phyloP scores from a whole-genome alignment of 2,113 vertebrate species.

The Alosa alosa region DNA sequence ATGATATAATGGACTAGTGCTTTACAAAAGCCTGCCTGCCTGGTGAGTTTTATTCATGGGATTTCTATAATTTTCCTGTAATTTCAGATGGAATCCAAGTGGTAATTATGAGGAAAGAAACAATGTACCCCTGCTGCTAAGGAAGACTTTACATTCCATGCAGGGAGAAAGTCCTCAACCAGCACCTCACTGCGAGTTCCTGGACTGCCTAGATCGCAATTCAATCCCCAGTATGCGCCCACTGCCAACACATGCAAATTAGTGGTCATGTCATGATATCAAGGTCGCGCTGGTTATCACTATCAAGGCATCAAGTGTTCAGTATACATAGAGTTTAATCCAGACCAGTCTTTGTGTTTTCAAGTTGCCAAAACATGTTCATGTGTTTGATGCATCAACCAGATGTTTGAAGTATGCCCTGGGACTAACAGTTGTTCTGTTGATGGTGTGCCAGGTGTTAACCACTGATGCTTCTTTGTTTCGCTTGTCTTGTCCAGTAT shows the following conservation, averaged over 20 bases:
- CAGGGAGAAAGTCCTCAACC: slow-evolving; percentile 30
- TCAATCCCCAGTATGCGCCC: slow-evolving; percentile 51
- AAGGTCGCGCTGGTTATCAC: not conserved
- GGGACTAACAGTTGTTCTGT: not conserved
- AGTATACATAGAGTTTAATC: not conserved
- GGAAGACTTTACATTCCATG: slow-evolving; percentile 54
- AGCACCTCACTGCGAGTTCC: slow-evolving; percentile 52
- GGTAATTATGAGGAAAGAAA: rapidly evolving
- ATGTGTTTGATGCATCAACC: not conserved
- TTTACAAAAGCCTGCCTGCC: no score
- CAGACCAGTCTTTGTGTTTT: not conserved
- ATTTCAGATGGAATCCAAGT: slow-evolving; percentile 57
- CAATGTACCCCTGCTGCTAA: slow-evolving; percentile 62
- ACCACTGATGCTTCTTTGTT: not conserved
- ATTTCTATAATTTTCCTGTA: not conserved
- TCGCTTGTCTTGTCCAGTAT: not conserved
- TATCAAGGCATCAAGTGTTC: not conserved
- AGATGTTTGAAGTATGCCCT: not conserved
- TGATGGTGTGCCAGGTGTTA: not conserved
- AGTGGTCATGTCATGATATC: not conserved
- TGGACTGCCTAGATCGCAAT: slow-evolving; percentile 64
- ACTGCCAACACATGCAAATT: not conserved
- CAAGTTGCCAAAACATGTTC: not conserved
- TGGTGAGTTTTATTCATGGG: not conserved
- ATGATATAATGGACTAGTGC: no score